A percentile compares a stretch with the other conserved stretches of the same genome.
These are phyloP conservation scores for Drosophila tanythrix DNA, from an alignment of 2,888 invertebrate genomes.

Conservation along the genomic window DNA sequence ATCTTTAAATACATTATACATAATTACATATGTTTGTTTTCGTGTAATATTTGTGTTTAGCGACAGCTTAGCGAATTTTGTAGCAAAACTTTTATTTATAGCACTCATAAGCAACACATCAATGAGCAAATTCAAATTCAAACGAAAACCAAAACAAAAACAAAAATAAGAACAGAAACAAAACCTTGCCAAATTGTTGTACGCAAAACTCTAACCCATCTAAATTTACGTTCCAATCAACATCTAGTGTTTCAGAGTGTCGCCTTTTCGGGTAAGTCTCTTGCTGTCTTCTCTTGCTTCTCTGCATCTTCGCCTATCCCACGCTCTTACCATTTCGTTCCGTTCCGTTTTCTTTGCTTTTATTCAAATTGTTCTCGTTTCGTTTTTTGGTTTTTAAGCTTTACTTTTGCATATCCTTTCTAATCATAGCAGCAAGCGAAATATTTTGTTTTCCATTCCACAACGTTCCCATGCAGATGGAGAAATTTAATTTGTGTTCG, in stretches of 20 bases:
- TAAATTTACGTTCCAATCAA: constrained; percentile 84
- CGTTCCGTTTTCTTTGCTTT: constrained; percentile 13
- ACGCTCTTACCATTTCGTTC: constrained; percentile 7
- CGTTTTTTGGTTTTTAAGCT: neutral
- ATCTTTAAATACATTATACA: constrained; percentile 24
- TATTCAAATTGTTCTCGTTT: constrained; percentile 3
- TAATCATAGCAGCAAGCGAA: neutral
- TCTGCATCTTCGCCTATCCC: neutral
- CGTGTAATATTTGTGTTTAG: constrained; percentile 23
- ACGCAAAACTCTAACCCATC: constrained; percentile 84
- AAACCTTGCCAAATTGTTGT: constrained; percentile 82
- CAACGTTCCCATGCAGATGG: neutral
- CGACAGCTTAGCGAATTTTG: constrained; percentile 36
- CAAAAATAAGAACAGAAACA: constrained; percentile 15
- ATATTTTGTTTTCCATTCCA: neutral
- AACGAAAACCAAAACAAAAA: constrained; percentile 17
- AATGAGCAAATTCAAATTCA: constrained; percentile 28
- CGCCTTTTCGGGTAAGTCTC: constrained; percentile 95
- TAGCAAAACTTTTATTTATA: constrained; percentile 55
- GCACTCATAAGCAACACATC: constrained; percentile 42
- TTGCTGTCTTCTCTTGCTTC: constrained; percentile 22
- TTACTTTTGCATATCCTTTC: constrained; percentile 10
- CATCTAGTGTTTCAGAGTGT: constrained; percentile 96
- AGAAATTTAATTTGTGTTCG: neutral
- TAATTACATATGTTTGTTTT: constrained; percentile 25